These are phyloP conservation scores for Brotula barbata DNA, from an alignment of 2,797 vertebrate species.

Conservation along the genomic window DNA sequence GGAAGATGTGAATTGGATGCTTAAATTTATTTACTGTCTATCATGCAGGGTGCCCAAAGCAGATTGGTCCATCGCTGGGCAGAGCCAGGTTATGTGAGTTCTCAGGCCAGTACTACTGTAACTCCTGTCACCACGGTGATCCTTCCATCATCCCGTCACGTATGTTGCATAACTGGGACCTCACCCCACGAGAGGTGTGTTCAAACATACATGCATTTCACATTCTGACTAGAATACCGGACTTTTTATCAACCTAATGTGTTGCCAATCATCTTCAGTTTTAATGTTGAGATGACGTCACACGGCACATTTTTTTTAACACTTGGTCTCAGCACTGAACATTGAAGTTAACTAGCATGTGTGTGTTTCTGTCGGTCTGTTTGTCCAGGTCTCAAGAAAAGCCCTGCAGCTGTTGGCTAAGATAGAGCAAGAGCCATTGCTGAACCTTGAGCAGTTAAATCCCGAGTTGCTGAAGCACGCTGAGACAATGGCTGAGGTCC, in stretches of 20 bases:
- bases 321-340: not conserved
- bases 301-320: not conserved
- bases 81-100: conserved; percentile 89
- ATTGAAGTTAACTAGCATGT: conserved; percentile 2
- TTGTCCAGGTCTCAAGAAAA: conserved; percentile 83
- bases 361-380: conserved; percentile 6
- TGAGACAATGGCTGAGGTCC: conserved; percentile 81
- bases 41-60: conserved; percentile 85
- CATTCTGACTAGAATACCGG: rapidly evolving
- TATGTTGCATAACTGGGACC: conserved; percentile 97
- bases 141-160: conserved; percentile 88
- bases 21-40: conserved; percentile 1
- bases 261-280: too few species aligned
- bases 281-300: too few species aligned
- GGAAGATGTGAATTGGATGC: not conserved
- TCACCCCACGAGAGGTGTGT: conserved; percentile 82
- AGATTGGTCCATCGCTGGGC: conserved; percentile 87
- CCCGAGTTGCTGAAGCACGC: conserved; percentile 84
- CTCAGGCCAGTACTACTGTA: conserved; percentile 91
- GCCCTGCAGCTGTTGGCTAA: conserved; percentile 84
- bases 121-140: conserved; percentile 88
- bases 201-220: not conserved
- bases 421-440: conserved; percentile 86
- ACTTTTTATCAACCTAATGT: too few species aligned
- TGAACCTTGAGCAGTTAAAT: conserved; percentile 88